Conservation (phyloP, 2,888 invertebrate genomes). For the Ormyrus labotus region DNA sequence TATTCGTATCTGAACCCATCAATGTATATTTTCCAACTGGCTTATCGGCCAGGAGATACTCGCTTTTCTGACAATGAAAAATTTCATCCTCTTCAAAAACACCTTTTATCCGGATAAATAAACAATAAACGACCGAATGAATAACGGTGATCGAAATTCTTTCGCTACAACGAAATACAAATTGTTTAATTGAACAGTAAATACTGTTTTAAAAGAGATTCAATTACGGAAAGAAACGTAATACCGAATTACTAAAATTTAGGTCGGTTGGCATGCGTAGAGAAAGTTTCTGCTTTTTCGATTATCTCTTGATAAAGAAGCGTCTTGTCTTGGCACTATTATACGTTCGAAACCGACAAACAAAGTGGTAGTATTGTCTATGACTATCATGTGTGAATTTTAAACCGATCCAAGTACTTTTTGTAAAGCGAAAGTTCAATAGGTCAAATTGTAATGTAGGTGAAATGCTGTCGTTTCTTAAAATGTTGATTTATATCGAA, state of each 20-base stretch:
- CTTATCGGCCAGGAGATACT: neutral
- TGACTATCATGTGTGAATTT: no score
- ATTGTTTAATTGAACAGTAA: conserved; percentile 15
- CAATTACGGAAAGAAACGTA: neutral
- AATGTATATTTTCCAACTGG: conserved; percentile 12
- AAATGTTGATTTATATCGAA: neutral
- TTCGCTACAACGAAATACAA: neutral
- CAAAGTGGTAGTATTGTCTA: no score
- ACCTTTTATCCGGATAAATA: no score
- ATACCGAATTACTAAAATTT: neutral
- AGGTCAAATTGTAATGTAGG: no score
- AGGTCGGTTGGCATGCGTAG: conserved; percentile 36
- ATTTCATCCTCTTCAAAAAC: neutral
- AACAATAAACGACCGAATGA: no score
- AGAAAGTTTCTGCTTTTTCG: conserved; percentile 17
- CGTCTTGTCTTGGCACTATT: no score
- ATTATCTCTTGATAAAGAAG: conserved; percentile 12
- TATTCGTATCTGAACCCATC: neutral
- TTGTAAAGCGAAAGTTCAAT: no score
- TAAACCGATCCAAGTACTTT: no score
- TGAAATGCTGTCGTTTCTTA: no score
- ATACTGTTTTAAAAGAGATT: conserved; percentile 3
- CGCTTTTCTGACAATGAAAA: neutral
- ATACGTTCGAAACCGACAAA: no score
- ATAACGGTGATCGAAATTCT: neutral